Conservation (phyloP, 1,140 invertebrate species). For the Aphelenchoides besseyi region DNA sequence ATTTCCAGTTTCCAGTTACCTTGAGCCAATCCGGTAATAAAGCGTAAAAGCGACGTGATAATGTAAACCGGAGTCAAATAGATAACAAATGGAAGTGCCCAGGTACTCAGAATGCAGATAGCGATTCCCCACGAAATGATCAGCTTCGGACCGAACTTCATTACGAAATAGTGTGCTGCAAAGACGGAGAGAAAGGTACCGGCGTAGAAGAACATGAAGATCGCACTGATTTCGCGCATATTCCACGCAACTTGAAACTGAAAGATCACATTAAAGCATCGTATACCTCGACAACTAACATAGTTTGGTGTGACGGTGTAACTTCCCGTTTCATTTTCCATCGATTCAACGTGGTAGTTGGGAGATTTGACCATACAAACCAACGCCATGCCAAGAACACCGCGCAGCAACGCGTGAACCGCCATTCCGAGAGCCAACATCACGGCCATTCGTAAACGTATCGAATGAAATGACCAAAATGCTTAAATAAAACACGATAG, state of each 20-base stretch:
- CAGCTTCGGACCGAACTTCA: conserved; percentile 26
- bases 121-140: conserved; percentile 29
- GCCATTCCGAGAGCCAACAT: no score
- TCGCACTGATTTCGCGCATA: conserved; percentile 23
- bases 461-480: conserved; percentile 9
- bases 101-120: conserved; percentile 23
- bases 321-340: not conserved
- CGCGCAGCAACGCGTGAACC: conserved; percentile 15
- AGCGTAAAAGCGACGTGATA: conserved; percentile 28
- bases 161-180: conserved; percentile 19
- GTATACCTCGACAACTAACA: not conserved
- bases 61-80: conserved; percentile 27
- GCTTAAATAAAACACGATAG: conserved; percentile 6
- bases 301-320: not conserved
- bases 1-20: not conserved
- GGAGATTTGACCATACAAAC: not conserved
- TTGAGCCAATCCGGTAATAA: conserved; percentile 30
- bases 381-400: conserved; percentile 15
- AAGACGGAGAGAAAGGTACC: conserved; percentile 31
- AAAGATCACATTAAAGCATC: not conserved
- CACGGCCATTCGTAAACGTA: conserved; percentile 10
- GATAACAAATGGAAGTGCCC: conserved; percentile 27
- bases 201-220: conserved; percentile 20
- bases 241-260: conserved; percentile 24
- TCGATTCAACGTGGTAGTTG: not conserved